These are phyloP conservation scores for Pristionchus mayeri DNA, from an alignment of 2,888 invertebrate genomes.

Conservation along the genomic window DNA sequence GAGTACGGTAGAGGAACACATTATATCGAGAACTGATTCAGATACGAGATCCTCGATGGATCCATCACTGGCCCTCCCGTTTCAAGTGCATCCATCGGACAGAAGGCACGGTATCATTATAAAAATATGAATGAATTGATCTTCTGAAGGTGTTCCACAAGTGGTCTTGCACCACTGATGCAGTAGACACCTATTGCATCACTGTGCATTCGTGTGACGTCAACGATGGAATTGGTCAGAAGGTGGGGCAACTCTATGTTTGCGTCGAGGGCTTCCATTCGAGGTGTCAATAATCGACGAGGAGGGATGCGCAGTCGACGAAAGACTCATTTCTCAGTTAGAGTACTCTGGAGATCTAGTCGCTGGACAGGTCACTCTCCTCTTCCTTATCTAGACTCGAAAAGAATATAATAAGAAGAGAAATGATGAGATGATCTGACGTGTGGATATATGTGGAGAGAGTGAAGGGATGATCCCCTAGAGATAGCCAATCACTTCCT, in stretches of 20 bases:
- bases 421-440: background rate
- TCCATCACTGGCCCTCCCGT: constrained; percentile 74
- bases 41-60: constrained; percentile 75
- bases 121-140: background rate
- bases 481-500: background rate
- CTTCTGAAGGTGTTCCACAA: constrained; percentile 71
- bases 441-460: background rate
- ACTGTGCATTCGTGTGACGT: constrained; percentile 75
- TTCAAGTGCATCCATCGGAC: constrained; percentile 74
- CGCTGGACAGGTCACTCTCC: constrained; percentile 66
- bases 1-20: background rate
- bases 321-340: constrained; percentile 75
- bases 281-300: constrained; percentile 50
- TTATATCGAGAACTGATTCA: constrained; percentile 46
- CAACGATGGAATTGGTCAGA: constrained; percentile 75
- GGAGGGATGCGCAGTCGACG: constrained; percentile 75
- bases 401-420: background rate
- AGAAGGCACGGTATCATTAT: constrained; percentile 57
- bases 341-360: constrained; percentile 76
- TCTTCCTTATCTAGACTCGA: constrained; percentile 65
- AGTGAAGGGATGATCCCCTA: constrained; percentile 4
- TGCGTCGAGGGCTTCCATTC: constrained; percentile 58
- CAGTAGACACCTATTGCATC: constrained; percentile 75
- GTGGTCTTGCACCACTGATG: constrained; percentile 76
- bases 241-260: constrained; percentile 68